Base-by-base conservation (phyloP, 2,888 invertebrate species). In the Amblyjoppa fuscipennis region DNA sequence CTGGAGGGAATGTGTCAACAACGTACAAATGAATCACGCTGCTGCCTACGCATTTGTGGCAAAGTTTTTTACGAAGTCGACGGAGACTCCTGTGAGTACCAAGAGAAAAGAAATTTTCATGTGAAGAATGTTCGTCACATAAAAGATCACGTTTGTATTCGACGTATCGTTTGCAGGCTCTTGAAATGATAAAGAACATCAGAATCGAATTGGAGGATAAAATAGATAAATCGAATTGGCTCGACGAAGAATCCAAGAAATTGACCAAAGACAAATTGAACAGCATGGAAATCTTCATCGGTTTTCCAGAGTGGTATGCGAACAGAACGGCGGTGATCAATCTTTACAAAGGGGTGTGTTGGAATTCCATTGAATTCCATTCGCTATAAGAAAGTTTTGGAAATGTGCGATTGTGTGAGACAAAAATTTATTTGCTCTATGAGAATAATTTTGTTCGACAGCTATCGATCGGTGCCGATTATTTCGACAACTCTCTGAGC, bases 291-390 rank as follows among this genome's bases (percentile, higher is more conserved):
- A 94, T 94, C 66, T 93, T 94, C 78, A 95, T 96, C 81, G 96
- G 96, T 1, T 96, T 95, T 89, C 96, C 96, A 4, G 95, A 95
- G 81, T 96, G 95, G 92, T 95, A 95, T 81, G 91, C 94, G 34
- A 94, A 95, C 89, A 92, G 94, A 38, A 91, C 93, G 16, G 92
- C 94, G 77, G 91, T 96, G 45, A 95, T 95, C 85, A 92, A 94
- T 6, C 95, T 95, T 89, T 95, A 96, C 88, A 91, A 93, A 81
- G 94, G 94, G 87, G 95, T 95, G 91, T 93, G 91, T 16, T n/a
- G 20, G 20, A 20, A 20, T 20, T 20, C 20, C 20, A 20, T 20
- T 20, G n/a, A 11, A 20, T 31, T 9, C 31, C 34, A 53, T 45
- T 13, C 13, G 5, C 5, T 45, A 25, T 16, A 25, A 25, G 3